Evolutionary conservation across 2,797 vertebrate species (phyloP), one percentile per base, ranked within the genome.

Genomic region (Dromococcyx pavoninus): DNA sequence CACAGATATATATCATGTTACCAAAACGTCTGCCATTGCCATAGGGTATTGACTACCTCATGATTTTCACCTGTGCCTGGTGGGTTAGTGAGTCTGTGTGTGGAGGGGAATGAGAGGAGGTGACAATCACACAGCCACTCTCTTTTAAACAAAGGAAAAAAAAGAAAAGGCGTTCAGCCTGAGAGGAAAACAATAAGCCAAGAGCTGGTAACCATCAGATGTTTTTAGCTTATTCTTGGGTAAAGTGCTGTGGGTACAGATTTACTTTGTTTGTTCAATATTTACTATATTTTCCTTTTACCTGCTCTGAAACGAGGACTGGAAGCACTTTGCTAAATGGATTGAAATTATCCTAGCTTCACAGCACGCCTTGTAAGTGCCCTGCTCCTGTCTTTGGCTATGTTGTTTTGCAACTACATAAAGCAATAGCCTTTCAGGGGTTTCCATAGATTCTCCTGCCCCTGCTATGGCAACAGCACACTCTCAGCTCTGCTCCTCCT

Each of bases 271-370:
- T 96, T 96, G 86, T 87, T 96, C 88, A 96, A 54, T 94, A 86
- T 89, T 94, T 91, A 65, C 89, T 80, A 2, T 84, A 61, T 96
- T 92, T 91, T 90, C 91, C 76, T 93, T 90, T 94, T 60, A 95
- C 83, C 74, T 76, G 66, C 89, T 94, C 77, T 90, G 80, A 86
- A 94, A 88, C 0, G 1, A 75, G 88, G 71, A 60, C 88, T 95
- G 73, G 56, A 91, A 97, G 88, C 94, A 96, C 94, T 96, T 97
- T 96, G 89, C 64, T 96, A 97, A 97, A 96, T 96, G 95, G 94
- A 79, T 90, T 90, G 95, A 95, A 95, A 97, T 97, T 84, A 96
- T 82, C 66, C 67, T 54, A 43, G 58, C 85, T 92, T 88, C 79
- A 88, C 48, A 84, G 83, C 48, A 0, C 79, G 89, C 53, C 89